A percentile compares a stretch with the other conserved stretches of the same genome.
These are phyloP conservation scores for Hypomesus transpacificus DNA, from an alignment of 2,113 vertebrate genomes.

Conservation along the genomic window DNA sequence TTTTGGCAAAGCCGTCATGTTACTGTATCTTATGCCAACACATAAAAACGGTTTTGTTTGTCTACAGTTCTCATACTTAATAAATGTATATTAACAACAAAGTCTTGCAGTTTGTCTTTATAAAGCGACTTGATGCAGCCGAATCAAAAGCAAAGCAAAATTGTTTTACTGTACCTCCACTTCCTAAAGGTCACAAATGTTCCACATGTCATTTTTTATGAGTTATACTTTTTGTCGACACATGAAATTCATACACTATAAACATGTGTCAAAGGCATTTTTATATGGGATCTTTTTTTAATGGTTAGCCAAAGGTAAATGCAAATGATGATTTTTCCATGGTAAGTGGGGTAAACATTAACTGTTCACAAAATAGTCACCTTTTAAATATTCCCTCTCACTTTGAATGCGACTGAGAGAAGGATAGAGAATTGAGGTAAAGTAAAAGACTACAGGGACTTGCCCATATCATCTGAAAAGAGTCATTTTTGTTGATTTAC, in stretches of 20 bases:
- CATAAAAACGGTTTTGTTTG: conserved; percentile 31
- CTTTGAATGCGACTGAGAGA: neutral
- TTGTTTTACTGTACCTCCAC: neutral
- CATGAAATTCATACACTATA: neutral
- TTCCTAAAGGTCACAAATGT: too few species aligned
- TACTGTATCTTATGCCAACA: conserved; percentile 30
- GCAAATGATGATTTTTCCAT: neutral
- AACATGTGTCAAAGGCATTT: neutral
- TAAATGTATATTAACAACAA: conserved; percentile 1
- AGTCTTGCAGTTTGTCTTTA: neutral
- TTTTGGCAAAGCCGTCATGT: conserved; percentile 28
- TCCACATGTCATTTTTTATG: too few species aligned
- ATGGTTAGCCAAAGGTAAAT: conserved; percentile 3
- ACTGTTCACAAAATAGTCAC: neutral
- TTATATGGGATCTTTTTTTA: conserved; percentile 3
- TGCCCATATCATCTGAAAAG: too few species aligned
- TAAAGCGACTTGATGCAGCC: neutral
- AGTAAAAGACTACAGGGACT: too few species aligned
- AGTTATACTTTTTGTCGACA: neutral
- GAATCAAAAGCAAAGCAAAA: too few species aligned
- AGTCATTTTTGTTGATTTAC: too few species aligned
- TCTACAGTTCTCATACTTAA: conserved; percentile 25
- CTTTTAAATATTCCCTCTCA: too few species aligned
- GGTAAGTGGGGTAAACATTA: conserved; percentile 6
- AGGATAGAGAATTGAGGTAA: too few species aligned